Evolutionary conservation across 2,113 vertebrate species (phyloP), one percentile per base, ranked within the genome.

Genomic region (Pedionomus torquatus): DNA sequence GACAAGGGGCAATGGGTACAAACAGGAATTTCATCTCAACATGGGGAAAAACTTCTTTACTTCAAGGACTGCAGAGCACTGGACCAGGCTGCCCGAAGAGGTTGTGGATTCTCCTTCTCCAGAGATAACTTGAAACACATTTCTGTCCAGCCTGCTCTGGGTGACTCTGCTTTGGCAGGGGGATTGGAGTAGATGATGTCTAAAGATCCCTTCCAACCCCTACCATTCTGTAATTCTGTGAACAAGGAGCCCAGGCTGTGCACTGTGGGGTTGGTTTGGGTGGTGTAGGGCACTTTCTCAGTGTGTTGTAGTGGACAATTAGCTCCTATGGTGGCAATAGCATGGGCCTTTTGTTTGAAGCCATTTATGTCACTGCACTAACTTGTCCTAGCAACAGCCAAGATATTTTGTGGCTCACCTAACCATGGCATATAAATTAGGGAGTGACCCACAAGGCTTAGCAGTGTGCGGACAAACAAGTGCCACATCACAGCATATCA

Each of bases 261-360:
- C 24, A 9, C 61, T 6, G 2, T 24, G 33, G 5, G 3, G 5
- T 20, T 87, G 11, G 19, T 57, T 52, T 69, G 57, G 25, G 58
- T 48, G 35, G 3, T 1, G 1, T 0, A n/a, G 55, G n/a, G 33
- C 14, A 11, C 5, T 26, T 71, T 23, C 13, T 54, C 10, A 33
- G 19, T 3, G 5, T 54, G 30, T 52, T 86, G 30, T 41, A 43
- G 26, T 18, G 44, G 41, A 33, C 49, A 11, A 49, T 31, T 18
- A 19, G 21, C 11, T 72, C 33, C 23, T 51, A 7, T 3, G 9
- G 20, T n/a, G 41, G 7, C 54, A 54, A 25, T 69, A 41, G 41
- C 15, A 24, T 33, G 31, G 18, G 30, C n/a, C 10, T 44, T 48
- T n/a, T 7, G 5, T 83, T 80, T 69, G 44, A 61, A 28, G 43